A percentile compares a stretch with the other conserved stretches of the same genome.
phyloP scores from a whole-genome alignment of 2,888 invertebrate species.

The Acrobasis suavella region DNA sequence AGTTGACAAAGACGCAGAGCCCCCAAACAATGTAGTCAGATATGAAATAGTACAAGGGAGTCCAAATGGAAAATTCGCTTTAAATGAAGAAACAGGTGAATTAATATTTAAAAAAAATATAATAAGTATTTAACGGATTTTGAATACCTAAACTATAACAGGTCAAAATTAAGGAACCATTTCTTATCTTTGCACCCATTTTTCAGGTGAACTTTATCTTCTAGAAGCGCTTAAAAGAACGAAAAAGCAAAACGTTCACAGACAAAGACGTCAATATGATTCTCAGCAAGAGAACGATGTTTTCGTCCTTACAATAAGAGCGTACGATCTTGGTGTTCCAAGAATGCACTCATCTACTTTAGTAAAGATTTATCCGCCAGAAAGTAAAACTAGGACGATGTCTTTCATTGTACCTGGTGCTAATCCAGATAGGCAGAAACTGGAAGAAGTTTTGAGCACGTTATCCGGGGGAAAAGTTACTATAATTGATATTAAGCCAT shows the following conservation, averaged over 20 bases:
- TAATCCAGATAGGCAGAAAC: constrained; percentile 87
- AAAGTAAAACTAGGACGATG: constrained; percentile 88
- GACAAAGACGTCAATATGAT: constrained; percentile 77
- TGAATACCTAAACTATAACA: not conserved
- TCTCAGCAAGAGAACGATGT: constrained; percentile 74
- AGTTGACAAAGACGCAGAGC: constrained; percentile 90
- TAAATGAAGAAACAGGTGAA: constrained; percentile 88
- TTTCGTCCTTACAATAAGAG: constrained; percentile 87
- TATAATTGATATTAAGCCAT: constrained; percentile 88
- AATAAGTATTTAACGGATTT: not conserved
- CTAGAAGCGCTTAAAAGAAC: constrained; percentile 76
- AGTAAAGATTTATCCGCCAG: constrained; percentile 90
- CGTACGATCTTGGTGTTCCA: constrained; percentile 93
- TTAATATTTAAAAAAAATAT: not conserved
- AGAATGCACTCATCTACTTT: constrained; percentile 87
- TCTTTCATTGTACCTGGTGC: constrained; percentile 91
- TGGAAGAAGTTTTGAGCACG: constrained; percentile 88
- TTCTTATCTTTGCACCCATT: constrained; percentile 18
- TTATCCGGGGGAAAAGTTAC: constrained; percentile 91
- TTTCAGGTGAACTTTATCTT: constrained; percentile 85
- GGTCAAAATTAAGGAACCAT: not conserved
- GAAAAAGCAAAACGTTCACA: constrained; percentile 63
- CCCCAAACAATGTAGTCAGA: constrained; percentile 92
- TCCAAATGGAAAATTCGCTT: constrained; percentile 87
- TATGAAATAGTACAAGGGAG: constrained; percentile 92